Base-by-base conservation (phyloP, 2,113 vertebrate genomes). In the Callaeas wilsoni region DNA sequence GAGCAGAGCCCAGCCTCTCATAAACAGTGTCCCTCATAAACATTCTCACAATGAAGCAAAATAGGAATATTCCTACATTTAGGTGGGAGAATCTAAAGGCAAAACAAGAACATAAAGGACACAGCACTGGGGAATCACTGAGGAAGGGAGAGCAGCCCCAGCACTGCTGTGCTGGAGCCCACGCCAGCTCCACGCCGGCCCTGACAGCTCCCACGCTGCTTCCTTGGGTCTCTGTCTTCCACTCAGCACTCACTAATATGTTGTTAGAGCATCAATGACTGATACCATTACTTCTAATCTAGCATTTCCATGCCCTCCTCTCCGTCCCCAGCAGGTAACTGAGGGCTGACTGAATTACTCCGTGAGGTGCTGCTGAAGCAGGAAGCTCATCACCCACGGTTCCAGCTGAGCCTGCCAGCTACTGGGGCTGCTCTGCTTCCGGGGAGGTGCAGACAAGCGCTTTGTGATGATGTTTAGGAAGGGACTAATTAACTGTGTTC, bases 171-270 rank as follows among this genome's bases (percentile, higher is more conserved):
- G 6, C 55, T 15, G 29, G 55, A 69, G 49, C 47, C 37, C 47
- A 27, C 1, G 0, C 12, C 5, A 49, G 53, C 14, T 57, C 32
- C 65, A 53, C 1, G 1, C 26, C 2, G 10, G 53, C 39, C 41
- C 35, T 15, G 30, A 21, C 50, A 81, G 68, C 77, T 57, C 52
- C 59, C 50, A 22, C 0, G 1, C 20, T 44, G 65, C 57, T 46
- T 29, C 26, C 71, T 20, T 4, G 25, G 35, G 53, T n/a, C 55
- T n/a, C 25, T 6, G 46, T 5, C 44, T 41, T 33, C 57, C 80
- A 8, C 16, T 9, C 47, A 77, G 35, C n/a, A 9, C 13, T 52
- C 62, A 10, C 53, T 68, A 16, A 17, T 6, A 12, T 3, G 50
- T 14, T 79, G 53, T 64, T 35, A 27, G 0, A 80, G 64, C 46